Base-by-base conservation (phyloP, 2,888 invertebrate species). In the Scrobipalpa atriplicella region DNA sequence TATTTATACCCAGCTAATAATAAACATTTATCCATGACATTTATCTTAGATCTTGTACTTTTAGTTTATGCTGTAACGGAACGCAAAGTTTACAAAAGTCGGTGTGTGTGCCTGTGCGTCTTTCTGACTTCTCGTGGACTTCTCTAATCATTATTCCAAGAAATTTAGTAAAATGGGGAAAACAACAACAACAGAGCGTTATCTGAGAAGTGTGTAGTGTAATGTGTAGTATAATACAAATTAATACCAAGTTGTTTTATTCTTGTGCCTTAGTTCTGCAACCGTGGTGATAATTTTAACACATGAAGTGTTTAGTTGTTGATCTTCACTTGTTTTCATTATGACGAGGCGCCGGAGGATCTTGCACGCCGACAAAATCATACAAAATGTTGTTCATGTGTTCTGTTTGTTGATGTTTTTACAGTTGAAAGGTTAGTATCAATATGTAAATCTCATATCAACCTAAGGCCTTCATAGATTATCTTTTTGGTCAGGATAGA, bases 261-360 rank as follows among this genome's bases (percentile, higher is more conserved):
- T 13, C 13, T 19, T 13, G 69, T 70, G 66, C 68, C 70, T 68
- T 70, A 68, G 11, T 66, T 65, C 11, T 38, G 56, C 62, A 56
- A 65, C 54, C 29, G 65, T 67, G 52, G 65, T 62, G 62, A 39
- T 58, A 54, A 56, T 43, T 38, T 58, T 62, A 62, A 65, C 69
- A 62, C 62, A 69, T 69, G 69, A 64, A 51, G 51, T 18, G 19
- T 62, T 64, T 13, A 19, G 39, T 58, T 56, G 54, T 21, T 66
- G 66, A 43, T 75, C 71, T 79, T 80, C 81, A 83, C 84, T 88
- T 90, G 89, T 90, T 90, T 87, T 88, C 89, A 90, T 88, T 87
- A 92, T 92, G 92, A 90, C 89, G 77, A 92, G 89, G 81, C 91
- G 92, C 77, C 87, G 91, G 74, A 88, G 92, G 80, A 92, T 92